These are phyloP conservation scores for Vireo altiloquus DNA, from an alignment of 2,113 vertebrate species.

Conservation along the genomic window DNA sequence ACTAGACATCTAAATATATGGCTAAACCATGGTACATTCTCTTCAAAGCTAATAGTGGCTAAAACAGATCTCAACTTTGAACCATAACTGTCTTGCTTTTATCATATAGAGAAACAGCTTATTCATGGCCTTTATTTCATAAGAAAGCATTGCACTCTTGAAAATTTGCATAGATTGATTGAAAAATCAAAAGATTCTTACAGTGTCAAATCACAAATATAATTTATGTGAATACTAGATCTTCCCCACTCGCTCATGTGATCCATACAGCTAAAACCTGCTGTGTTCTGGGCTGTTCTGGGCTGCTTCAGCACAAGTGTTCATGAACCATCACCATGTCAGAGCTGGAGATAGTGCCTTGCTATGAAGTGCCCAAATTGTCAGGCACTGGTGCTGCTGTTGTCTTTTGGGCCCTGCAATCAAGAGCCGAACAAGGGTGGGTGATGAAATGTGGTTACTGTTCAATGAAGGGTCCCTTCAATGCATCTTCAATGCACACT, in stretches of 20 bases:
- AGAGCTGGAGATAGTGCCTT: background rate
- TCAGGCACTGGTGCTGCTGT: background rate
- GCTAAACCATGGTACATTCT: background rate
- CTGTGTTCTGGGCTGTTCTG: background rate
- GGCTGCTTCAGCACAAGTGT: fast-evolving
- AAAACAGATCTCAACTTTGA: background rate
- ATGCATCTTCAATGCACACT: fast-evolving
- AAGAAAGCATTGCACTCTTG: background rate
- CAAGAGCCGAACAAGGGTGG: background rate
- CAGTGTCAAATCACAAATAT: background rate
- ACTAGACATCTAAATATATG: background rate
- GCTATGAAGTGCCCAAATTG: background rate
- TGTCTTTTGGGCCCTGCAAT: background rate
- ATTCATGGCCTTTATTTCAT: background rate
- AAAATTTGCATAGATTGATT: background rate
- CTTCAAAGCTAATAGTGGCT: background rate
- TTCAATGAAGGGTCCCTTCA: too few relatives aligned
- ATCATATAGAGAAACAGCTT: background rate
- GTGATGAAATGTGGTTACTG: background rate
- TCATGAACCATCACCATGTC: fast-evolving
- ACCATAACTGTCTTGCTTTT: fast-evolving
- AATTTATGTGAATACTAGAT: background rate
- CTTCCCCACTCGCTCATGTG: background rate
- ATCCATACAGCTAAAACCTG: background rate
- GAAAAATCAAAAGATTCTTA: background rate